Conservation (phyloP, 2,113 vertebrate genomes). For the Nyctereutes procyonoides region DNA sequence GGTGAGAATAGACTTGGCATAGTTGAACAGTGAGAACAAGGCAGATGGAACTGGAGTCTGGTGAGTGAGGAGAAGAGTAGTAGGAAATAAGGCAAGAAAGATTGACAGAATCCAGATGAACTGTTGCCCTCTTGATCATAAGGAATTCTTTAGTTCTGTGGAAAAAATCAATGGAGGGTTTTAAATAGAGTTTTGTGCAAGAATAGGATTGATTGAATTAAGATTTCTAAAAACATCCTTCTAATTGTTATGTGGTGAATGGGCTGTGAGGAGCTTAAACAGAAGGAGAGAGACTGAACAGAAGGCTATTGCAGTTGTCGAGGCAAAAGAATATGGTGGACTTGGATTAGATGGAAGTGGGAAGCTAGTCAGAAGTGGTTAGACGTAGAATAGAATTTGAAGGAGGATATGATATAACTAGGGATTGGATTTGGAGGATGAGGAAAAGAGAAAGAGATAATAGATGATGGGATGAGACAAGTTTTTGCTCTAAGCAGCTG, state of each 20-base stretch:
- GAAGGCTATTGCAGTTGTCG: neutral
- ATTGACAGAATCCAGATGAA: neutral
- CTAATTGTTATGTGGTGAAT: neutral
- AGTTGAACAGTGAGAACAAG: neutral
- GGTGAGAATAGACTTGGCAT: neutral
- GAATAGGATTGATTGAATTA: neutral
- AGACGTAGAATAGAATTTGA: neutral
- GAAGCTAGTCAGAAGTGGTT: neutral
- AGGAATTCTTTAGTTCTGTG: neutral
- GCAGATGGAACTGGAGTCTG: neutral
- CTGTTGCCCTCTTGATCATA: neutral
- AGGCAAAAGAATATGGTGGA: neutral
- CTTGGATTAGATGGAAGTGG: neutral
- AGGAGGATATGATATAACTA: neutral
- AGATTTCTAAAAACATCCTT: neutral
- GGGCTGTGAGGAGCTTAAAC: neutral
- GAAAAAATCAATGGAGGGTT: neutral
- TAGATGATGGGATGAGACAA: neutral
- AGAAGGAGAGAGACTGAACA: neutral
- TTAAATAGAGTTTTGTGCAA: neutral
- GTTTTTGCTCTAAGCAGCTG: neutral
- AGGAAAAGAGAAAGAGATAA: conserved; percentile 4
- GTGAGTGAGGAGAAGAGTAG: neutral
- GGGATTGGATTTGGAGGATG: neutral
- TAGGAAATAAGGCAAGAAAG: neutral